These are phyloP conservation scores for Hoplodrina blanda DNA, from an alignment of 2,888 invertebrate genomes.

Conservation along the genomic window DNA sequence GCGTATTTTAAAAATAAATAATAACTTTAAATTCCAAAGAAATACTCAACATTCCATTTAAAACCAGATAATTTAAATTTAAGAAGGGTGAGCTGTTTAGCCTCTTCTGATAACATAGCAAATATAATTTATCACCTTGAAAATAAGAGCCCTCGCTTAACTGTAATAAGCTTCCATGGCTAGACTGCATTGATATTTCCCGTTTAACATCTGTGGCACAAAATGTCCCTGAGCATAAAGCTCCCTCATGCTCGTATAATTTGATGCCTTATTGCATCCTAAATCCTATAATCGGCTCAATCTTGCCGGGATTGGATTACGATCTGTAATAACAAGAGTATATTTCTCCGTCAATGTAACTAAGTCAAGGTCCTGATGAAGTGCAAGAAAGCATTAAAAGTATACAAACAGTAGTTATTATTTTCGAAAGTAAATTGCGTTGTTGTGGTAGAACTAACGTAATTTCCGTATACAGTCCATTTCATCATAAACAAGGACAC, in stretches of 20 bases:
- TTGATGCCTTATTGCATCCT: conserved; percentile 41
- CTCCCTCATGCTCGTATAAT: conserved; percentile 32
- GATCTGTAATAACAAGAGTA: conserved; percentile 31
- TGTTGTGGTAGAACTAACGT: conserved; percentile 32
- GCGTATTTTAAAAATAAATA: too few relatives aligned
- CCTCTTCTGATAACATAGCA: conserved; percentile 21
- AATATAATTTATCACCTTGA: conserved; percentile 30
- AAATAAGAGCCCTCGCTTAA: conserved; percentile 12
- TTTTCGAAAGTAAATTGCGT: conserved; percentile 28
- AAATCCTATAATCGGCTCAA: conserved; percentile 44
- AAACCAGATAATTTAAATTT: conserved; percentile 36
- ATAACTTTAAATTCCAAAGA: too few relatives aligned
- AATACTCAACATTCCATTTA: too few relatives aligned
- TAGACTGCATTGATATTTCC: conserved; percentile 17
- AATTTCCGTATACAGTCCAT: conserved; percentile 48
- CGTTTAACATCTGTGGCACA: conserved; percentile 34
- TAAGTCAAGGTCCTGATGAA: conserved; percentile 30
- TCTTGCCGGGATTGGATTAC: conserved; percentile 31
- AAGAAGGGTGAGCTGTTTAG: conserved; percentile 12
- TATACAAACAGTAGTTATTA: conserved; percentile 21
- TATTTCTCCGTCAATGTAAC: conserved; percentile 25
- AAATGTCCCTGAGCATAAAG: conserved; percentile 18
- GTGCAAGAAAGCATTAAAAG: conserved; percentile 30
- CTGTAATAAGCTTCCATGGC: conserved; percentile 7
- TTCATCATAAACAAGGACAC: conserved; percentile 47